Conservation (phyloP, 2,113 vertebrate genomes). For the Rhinopomastus cyanomelas region DNA sequence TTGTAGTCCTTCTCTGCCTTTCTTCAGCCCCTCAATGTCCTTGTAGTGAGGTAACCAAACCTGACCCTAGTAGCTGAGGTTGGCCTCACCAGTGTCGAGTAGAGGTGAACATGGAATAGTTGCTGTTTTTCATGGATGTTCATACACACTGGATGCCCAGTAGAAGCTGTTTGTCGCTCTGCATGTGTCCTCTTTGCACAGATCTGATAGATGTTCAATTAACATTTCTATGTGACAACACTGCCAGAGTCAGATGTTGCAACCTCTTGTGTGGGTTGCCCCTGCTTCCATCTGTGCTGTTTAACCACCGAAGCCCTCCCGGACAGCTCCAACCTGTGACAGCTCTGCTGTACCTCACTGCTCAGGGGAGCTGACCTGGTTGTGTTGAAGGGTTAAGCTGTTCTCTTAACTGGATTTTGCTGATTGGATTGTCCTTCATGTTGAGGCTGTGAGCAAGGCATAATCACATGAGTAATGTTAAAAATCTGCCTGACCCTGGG, state of each 20-base stretch:
- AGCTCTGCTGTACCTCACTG: not conserved
- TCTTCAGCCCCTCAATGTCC: no score
- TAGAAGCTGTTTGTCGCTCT: not conserved
- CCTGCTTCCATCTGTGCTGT: not conserved
- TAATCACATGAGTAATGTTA: not conserved
- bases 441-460: not conserved
- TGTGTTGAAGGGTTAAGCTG: not conserved
- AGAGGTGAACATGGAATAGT: not conserved
- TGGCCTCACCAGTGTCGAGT: no score
- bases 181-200: not conserved
- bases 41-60: no score
- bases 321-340: accelerated
- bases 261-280: not conserved
- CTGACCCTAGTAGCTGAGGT: no score
- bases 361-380: not conserved
- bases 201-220: not conserved
- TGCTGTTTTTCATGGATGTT: not conserved
- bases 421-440: not conserved
- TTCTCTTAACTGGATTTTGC: not conserved
- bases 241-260: not conserved
- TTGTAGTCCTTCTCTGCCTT: no score
- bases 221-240: not conserved
- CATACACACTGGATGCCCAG: not conserved
- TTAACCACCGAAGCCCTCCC: not conserved
- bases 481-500: not conserved